Evolutionary conservation across 2,113 vertebrate genomes (phyloP).

Genomic region (Pterocles gutturalis): DNA sequence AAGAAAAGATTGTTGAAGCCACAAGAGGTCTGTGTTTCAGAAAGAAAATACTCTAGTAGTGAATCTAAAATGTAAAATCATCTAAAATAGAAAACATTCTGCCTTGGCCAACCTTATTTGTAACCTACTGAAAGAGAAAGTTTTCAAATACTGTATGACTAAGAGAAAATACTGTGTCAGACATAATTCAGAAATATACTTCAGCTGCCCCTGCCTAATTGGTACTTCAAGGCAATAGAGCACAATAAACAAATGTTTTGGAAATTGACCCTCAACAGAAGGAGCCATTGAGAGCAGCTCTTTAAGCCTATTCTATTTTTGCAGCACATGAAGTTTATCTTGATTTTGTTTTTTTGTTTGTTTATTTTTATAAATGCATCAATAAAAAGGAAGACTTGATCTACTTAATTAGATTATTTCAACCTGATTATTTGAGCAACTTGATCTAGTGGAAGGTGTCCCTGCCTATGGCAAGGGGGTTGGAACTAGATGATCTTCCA

Average conservation of each 20-base stretch:
- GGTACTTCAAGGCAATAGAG: background rate
- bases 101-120: background rate
- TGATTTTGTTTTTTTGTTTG: background rate
- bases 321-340: background rate
- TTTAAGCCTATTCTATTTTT: background rate
- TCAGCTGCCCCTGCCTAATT: background rate
- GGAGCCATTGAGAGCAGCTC: background rate
- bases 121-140: background rate
- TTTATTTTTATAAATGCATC: background rate
- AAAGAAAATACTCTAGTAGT: background rate
- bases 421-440: no score
- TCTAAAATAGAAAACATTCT: background rate
- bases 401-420: background rate
- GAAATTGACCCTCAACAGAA: background rate
- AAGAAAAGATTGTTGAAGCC: background rate
- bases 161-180: slow-evolving; percentile 18
- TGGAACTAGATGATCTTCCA: no score
- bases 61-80: background rate
- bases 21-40: background rate
- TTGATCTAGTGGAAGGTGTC: no score
- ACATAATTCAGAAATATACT: background rate
- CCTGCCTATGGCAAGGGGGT: no score
- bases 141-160: background rate
- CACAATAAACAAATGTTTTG: background rate
- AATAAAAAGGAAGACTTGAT: background rate